Evolutionary conservation across 2,888 invertebrate species (phyloP), one percentile per base, ranked within the genome.

Genomic region (Corbicula japonica): DNA sequence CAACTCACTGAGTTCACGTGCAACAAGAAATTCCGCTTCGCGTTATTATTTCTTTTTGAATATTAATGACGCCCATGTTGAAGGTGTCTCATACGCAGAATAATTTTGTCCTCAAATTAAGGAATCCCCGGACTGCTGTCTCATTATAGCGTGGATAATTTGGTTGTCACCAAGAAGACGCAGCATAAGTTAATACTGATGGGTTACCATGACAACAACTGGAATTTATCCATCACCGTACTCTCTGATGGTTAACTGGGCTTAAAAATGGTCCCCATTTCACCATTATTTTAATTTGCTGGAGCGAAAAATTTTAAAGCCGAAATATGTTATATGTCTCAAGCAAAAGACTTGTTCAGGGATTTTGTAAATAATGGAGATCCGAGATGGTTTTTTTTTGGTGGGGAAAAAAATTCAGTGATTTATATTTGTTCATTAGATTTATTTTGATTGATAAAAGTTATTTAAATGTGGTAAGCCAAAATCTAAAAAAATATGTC

Each of bases 101-200:
- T 66, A 54, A 58, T 54, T 41, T 72, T 71, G 60, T 63, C 46
- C 34, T 35, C 61, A 28, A 63, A 63, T 62, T 72, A 62, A 63
- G 34, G 71, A 72, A 62, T 72, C 62, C 52, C 62, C 48, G 65
- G 73, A 50, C 66, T 74, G 56, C 41, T 48, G 50, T 66, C 73
- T 74, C 73, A 74, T 74, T 74, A 74, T 46, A 26, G 58, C 38
- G 60, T 58, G 58, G 73, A 65, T 74, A 74, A 74, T 74, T 74
- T 66, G 66, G 73, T 74, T 74, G 73, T 74, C 73, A 74, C 73
- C 66, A 60, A 30, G 73, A 66, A 50, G 58, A 58, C 66, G 38
- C 50, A 74, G 58, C 73, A 66, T 74, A 74, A 74, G 73, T 74
- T 74, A 66, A 74, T 74, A 66, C 60, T 66, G 66, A 74, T 74